phyloP scores from a whole-genome alignment of 2,888 invertebrate genomes.

The Apodemia duryi region DNA sequence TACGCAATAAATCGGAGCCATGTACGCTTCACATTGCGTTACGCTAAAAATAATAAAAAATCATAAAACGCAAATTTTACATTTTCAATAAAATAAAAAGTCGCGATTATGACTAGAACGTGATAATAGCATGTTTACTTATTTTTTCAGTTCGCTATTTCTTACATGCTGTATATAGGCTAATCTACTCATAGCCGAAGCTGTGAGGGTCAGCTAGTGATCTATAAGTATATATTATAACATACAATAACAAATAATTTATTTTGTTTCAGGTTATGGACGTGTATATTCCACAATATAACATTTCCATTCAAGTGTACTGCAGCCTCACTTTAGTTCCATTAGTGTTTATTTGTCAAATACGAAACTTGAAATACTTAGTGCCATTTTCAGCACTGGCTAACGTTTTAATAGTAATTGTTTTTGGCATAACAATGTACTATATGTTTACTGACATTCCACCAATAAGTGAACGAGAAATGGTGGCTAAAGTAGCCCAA shows the following conservation, averaged over 20 bases:
- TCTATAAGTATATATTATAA: too few relatives aligned
- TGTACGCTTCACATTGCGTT: too few relatives aligned
- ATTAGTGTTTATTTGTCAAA: slow-evolving; percentile 84
- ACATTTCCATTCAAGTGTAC: slow-evolving; percentile 80
- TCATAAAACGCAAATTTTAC: too few relatives aligned
- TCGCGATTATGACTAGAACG: too few relatives aligned
- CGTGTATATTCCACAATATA: slow-evolving; percentile 55
- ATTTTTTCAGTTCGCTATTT: too few relatives aligned
- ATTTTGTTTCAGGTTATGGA: slow-evolving; percentile 69
- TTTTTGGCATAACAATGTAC: slow-evolving; percentile 89
- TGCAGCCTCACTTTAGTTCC: slow-evolving; percentile 84
- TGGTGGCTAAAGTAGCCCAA: slow-evolving; percentile 73
- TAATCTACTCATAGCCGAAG: too few relatives aligned
- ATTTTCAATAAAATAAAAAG: too few relatives aligned
- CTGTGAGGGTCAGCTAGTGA: too few relatives aligned
- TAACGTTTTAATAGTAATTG: slow-evolving; percentile 87
- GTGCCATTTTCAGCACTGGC: slow-evolving; percentile 94
- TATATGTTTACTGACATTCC: slow-evolving; percentile 84
- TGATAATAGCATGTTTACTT: too few relatives aligned
- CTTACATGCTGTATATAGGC: too few relatives aligned
- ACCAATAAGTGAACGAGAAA: slow-evolving; percentile 51
- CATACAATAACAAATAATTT: not conserved
- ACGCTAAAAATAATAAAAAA: too few relatives aligned
- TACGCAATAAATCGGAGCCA: too few relatives aligned
- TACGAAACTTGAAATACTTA: slow-evolving; percentile 88